phyloP scores from a whole-genome alignment of 2,113 vertebrate species.

The Falcunculus frontatus region DNA sequence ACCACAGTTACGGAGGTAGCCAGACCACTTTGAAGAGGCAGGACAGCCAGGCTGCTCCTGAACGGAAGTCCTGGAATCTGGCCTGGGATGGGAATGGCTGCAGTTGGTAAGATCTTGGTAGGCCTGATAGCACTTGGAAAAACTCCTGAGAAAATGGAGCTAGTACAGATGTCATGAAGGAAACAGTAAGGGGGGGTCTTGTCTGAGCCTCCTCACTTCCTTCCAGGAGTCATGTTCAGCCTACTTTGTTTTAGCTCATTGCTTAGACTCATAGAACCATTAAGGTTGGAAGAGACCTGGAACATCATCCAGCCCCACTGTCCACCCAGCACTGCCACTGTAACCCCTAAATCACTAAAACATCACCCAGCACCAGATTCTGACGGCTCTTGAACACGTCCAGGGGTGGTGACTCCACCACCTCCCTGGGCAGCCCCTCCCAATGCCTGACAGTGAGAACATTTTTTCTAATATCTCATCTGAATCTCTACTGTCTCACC shows the following conservation, averaged over 20 bases:
- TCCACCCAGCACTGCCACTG: neutral
- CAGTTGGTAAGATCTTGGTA: neutral
- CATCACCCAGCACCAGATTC: neutral
- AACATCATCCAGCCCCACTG: no score
- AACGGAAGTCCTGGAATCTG: neutral
- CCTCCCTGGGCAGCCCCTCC: neutral
- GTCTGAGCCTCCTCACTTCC: neutral
- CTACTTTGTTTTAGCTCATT: neutral
- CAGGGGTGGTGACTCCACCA: neutral
- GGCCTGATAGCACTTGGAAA: neutral
- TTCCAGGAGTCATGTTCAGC: neutral
- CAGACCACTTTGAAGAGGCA: neutral
- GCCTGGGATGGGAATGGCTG: neutral
- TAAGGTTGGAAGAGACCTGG: neutral
- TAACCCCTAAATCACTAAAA: no score
- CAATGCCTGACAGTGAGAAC: neutral
- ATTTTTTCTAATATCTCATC: neutral
- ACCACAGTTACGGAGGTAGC: neutral
- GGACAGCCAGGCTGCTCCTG: neutral
- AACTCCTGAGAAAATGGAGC: neutral
- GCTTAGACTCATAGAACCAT: neutral
- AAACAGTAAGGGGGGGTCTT: neutral
- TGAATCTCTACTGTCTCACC: neutral
- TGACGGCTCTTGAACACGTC: neutral
- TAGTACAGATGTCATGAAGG: neutral